Percentiles rank a stretch among this genome's conserved stretches.
Evolutionary conservation across 2,797 vertebrate genomes (phyloP).

Genomic region (Melanotaenia pygmaea): DNA sequence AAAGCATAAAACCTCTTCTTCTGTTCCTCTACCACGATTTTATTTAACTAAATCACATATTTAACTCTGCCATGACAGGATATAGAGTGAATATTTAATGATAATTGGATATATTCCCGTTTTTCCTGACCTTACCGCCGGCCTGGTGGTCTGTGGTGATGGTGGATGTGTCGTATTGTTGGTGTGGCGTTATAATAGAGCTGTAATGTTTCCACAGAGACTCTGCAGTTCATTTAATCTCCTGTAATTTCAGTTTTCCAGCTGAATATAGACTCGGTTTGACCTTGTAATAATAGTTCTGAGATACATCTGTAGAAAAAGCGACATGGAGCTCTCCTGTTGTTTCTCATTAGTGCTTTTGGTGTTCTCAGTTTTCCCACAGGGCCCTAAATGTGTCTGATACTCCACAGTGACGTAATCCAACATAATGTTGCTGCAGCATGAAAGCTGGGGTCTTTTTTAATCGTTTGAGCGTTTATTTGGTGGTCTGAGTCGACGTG

Average conservation of each 20-base stretch:
- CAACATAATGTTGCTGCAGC: slow-evolving; percentile 2
- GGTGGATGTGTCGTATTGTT: slow-evolving; percentile 6
- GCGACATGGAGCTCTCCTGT: slow-evolving; percentile 1
- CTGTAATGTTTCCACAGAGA: slow-evolving; percentile 17
- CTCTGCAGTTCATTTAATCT: slow-evolving; percentile 23
- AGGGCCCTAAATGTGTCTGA: slow-evolving; percentile 12
- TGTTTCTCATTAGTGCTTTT: slow-evolving; percentile 12
- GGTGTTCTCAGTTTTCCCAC: slow-evolving; percentile 16
- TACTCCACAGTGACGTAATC: slow-evolving; percentile 23
- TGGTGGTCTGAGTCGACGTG: too few species aligned
- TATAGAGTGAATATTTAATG: background rate
- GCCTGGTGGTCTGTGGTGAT: background rate
- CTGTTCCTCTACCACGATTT: background rate
- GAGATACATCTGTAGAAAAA: background rate
- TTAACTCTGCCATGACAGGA: background rate
- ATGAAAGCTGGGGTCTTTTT: background rate
- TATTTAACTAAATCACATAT: background rate
- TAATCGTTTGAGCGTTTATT: too few species aligned
- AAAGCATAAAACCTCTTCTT: background rate
- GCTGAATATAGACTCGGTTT: slow-evolving; percentile 13
- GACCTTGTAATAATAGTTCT: slow-evolving; percentile 33
- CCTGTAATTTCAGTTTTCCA: slow-evolving; percentile 32
- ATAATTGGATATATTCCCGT: background rate
- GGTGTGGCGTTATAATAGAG: background rate
- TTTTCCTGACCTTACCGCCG: background rate